Evolutionary conservation across 2,888 invertebrate species (phyloP).

Genomic region (Habroteleia sp.): DNA sequence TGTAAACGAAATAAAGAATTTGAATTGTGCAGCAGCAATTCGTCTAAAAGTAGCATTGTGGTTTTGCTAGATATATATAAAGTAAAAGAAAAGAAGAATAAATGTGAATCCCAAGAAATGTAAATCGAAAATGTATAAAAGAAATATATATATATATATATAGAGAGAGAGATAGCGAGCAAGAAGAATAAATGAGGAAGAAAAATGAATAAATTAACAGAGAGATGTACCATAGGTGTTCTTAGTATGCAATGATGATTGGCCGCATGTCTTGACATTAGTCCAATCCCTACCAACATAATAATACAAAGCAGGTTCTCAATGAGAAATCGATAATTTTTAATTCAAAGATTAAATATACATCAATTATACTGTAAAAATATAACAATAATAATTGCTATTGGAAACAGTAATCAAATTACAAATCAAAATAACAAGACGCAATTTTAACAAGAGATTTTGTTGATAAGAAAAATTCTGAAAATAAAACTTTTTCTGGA

Average conservation of each 20-base stretch:
- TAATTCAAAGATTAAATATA: too few species aligned
- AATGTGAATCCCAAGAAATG: conserved; percentile 49
- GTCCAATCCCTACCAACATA: conserved; percentile 80
- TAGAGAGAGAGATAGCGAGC: conserved; percentile 65
- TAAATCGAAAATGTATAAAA: conserved; percentile 57
- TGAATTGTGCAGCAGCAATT: conserved; percentile 50
- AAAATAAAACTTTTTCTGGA: too few species aligned
- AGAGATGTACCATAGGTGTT: conserved; percentile 80
- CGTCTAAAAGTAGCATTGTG: conserved; percentile 42
- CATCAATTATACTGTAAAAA: too few species aligned
- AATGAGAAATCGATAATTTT: not conserved
- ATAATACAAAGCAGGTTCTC: conserved; percentile 73
- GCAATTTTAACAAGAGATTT: too few species aligned
- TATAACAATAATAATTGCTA: too few species aligned
- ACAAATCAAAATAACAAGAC: too few species aligned
- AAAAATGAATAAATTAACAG: conserved; percentile 70
- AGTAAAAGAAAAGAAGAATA: conserved; percentile 57
- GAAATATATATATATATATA: too few species aligned
- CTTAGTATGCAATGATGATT: conserved; percentile 79
- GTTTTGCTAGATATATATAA: conserved; percentile 33
- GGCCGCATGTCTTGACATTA: conserved; percentile 77
- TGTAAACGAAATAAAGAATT: conserved; percentile 32
- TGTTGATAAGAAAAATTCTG: too few species aligned
- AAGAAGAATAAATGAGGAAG: conserved; percentile 66
- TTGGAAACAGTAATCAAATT: too few species aligned